Evolutionary conservation across 2,113 vertebrate species (phyloP).

Genomic region (Motacilla alba): DNA sequence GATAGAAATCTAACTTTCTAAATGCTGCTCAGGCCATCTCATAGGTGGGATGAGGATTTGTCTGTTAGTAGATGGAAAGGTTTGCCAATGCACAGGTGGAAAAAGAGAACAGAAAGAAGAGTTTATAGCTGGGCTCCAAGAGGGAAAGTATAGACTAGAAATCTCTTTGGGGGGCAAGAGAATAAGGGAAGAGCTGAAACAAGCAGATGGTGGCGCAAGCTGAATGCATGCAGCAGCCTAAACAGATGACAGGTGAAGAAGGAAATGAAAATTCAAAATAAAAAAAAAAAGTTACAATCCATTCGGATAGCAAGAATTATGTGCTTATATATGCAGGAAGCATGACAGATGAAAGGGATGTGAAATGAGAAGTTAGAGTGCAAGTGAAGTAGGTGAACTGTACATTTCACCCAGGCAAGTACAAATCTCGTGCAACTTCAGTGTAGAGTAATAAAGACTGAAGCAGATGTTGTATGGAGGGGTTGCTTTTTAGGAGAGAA

Average conservation of each 20-base stretch:
- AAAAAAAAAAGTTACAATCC: neutral
- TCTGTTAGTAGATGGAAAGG: neutral
- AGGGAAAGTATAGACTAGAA: neutral
- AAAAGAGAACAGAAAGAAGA: neutral
- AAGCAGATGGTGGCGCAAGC: neutral
- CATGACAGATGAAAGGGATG: neutral
- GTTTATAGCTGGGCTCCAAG: neutral
- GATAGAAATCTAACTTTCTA: neutral
- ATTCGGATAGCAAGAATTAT: neutral
- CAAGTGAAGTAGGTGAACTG: neutral
- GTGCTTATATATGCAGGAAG: neutral
- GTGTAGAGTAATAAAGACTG: neutral
- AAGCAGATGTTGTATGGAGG: neutral
- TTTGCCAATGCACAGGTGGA: neutral
- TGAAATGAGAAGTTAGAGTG: neutral
- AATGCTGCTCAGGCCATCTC: neutral
- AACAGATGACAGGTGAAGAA: neutral
- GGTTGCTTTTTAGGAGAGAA: neutral
- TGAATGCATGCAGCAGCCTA: neutral
- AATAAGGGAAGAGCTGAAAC: neutral
- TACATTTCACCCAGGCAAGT: neutral
- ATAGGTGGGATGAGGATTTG: rapidly evolving
- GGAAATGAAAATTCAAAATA: neutral
- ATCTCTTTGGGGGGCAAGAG: neutral
- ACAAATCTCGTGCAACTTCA: neutral